phyloP scores from a whole-genome alignment of 35 echinoderm and acorn worm genomes.

The Ophioderma brevispina region DNA sequence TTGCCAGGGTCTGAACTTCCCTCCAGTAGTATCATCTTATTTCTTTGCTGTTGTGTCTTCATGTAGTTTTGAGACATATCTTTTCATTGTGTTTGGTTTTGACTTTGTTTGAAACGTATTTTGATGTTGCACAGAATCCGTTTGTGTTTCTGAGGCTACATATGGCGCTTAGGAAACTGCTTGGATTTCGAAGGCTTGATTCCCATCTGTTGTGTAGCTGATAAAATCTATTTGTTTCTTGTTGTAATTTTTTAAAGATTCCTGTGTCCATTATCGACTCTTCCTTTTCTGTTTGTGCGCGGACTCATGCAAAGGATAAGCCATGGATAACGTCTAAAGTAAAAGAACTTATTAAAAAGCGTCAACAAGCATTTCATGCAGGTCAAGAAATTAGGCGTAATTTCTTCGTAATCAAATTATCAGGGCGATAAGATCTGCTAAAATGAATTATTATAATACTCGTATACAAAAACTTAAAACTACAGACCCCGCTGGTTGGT shows the following conservation, averaged over 20 bases:
- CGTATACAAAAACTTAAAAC: too few species aligned
- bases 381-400: too few species aligned
- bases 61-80: neutral
- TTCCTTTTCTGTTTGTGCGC: too few species aligned
- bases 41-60: neutral
- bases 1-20: neutral
- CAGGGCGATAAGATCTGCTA: too few species aligned
- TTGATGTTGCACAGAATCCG: neutral
- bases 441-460: too few species aligned
- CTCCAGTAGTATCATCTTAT: neutral
- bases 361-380: too few species aligned
- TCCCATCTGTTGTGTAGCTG: neutral
- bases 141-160: neutral
- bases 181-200: neutral
- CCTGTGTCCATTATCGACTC: neutral
- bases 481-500: too few species aligned
- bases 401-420: too few species aligned
- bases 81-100: neutral
- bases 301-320: too few species aligned
- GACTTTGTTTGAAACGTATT: neutral
- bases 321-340: too few species aligned
- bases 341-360: too few species aligned
- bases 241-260: neutral
- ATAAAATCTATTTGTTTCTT: neutral
- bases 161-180: neutral